Percentiles rank a stretch among this genome's conserved stretches.
phyloP scores from a whole-genome alignment of 2,113 vertebrate species.

The Geothlypis trichas region DNA sequence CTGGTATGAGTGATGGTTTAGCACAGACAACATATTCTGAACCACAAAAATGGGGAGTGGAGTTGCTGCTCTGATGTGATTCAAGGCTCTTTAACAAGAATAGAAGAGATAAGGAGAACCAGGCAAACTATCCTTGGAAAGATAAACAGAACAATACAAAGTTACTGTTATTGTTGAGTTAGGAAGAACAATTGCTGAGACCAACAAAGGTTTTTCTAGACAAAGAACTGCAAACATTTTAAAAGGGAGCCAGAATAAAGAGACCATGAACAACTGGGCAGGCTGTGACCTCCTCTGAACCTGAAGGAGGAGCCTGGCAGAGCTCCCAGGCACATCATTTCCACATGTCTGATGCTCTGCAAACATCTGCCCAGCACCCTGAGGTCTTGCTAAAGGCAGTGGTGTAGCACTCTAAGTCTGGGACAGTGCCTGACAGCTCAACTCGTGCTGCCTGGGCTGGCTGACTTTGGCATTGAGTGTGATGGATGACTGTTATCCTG shows the following conservation, averaged over 20 bases:
- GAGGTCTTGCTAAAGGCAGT: neutral
- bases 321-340: neutral
- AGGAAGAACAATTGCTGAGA: neutral
- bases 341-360: neutral
- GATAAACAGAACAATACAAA: neutral
- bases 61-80: neutral
- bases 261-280: neutral
- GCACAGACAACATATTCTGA: neutral
- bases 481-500: neutral
- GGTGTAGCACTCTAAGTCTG: neutral
- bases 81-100: neutral
- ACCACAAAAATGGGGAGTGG: neutral
- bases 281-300: neutral
- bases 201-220: neutral
- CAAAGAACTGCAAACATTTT: neutral
- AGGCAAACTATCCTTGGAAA: neutral
- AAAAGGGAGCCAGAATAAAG: neutral
- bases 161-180: neutral
- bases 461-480: neutral
- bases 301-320: neutral
- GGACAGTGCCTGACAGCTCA: neutral
- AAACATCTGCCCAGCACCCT: neutral
- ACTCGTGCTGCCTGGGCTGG: neutral
- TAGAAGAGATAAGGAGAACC: neutral
- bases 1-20: neutral